A percentile compares a stretch with the other conserved stretches of the same genome.
Conservation (phyloP, 2,797 vertebrate genomes). For the Syngnathus rostellatus region DNA sequence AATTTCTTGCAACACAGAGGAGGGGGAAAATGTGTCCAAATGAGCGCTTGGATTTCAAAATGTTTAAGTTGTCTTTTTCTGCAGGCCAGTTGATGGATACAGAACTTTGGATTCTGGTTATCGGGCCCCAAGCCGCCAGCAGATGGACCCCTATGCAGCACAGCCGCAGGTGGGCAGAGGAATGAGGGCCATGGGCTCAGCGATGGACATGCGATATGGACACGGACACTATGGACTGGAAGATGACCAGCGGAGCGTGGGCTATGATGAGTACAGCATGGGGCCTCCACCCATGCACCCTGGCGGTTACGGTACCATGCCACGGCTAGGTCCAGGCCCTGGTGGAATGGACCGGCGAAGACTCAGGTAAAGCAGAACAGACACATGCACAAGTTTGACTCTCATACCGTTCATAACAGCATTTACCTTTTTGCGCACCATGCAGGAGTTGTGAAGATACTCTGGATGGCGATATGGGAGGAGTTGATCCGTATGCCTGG, state of each 20-base stretch:
- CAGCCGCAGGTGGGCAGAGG: conserved; percentile 77
- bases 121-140: conserved; percentile 80
- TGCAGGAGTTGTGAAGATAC: conserved; percentile 92
- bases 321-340: conserved; percentile 61
- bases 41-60: background rate
- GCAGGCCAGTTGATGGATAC: conserved; percentile 70
- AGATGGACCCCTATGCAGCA: conserved; percentile 62
- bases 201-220: conserved; percentile 80
- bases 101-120: conserved; percentile 79
- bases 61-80: background rate
- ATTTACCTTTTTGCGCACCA: background rate
- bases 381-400: background rate
- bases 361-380: conserved; percentile 53
- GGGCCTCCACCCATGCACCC: conserved; percentile 70
- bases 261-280: conserved; percentile 87
- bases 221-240: conserved; percentile 80
- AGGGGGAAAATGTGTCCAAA: background rate
- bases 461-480: conserved; percentile 76
- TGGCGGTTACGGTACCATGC: conserved; percentile 80
- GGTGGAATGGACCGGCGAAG: conserved; percentile 54
- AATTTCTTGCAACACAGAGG: background rate
- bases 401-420: background rate
- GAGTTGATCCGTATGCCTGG: conserved; percentile 81
- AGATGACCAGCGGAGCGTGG: conserved; percentile 88
- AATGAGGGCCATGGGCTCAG: conserved; percentile 75